phyloP scores from a whole-genome alignment of 1,140 invertebrate genomes.

The Rhopalosiphum maidis region DNA sequence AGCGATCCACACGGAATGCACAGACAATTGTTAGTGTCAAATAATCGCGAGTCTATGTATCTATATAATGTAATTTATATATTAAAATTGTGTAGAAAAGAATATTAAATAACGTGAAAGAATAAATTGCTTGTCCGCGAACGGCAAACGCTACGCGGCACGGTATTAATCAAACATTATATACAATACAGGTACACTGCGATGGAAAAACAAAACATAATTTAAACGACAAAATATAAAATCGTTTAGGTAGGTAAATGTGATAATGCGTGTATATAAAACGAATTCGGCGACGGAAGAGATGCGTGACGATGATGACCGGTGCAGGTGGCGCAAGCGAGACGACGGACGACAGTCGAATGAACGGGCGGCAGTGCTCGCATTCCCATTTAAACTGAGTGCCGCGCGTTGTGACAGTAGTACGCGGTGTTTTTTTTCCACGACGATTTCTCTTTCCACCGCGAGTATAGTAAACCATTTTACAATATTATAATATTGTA shows the following conservation, averaged over 20 bases:
- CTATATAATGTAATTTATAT: background rate
- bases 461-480: background rate
- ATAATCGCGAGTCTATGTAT: background rate
- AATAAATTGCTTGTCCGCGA: background rate
- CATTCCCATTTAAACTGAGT: slow-evolving; percentile 31
- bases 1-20: background rate
- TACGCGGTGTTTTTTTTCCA: background rate
- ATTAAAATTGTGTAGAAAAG: background rate
- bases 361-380: slow-evolving; percentile 10
- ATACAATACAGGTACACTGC: background rate
- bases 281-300: background rate
- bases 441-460: slow-evolving; percentile 37
- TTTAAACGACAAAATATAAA: background rate
- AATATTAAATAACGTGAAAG: background rate
- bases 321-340: background rate
- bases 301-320: background rate
- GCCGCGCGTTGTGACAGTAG: too few species aligned
- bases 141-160: background rate
- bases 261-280: background rate
- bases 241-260: background rate
- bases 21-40: background rate
- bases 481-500: background rate
- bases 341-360: slow-evolving; percentile 21
- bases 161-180: background rate
- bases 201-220: background rate